phyloP scores from a whole-genome alignment of 1,140 invertebrate species.

The Trachymyrmex cornetzi region DNA sequence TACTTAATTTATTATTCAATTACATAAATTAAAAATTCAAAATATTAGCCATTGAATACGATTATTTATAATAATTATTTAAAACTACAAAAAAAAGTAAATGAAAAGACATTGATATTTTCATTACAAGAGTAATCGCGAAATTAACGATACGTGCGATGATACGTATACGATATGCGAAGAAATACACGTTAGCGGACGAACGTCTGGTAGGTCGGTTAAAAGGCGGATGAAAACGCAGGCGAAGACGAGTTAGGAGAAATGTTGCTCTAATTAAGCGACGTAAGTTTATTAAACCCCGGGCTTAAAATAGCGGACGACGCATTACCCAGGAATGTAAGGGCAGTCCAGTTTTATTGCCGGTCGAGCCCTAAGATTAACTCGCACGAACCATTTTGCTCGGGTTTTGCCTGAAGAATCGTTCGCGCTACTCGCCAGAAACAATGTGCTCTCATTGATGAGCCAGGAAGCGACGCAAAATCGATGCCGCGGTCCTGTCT shows the following conservation, averaged over 20 bases:
- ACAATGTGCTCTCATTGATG: slow-evolving; percentile 50
- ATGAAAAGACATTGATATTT: not conserved
- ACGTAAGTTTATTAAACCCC: slow-evolving; percentile 82
- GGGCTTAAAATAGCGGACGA: slow-evolving; percentile 84
- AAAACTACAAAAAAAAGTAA: too few relatives aligned
- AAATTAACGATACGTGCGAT: slow-evolving; percentile 5
- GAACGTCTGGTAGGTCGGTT: slow-evolving; percentile 31
- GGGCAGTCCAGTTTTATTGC: slow-evolving; percentile 84
- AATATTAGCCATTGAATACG: not conserved
- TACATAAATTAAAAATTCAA: slow-evolving; percentile 5
- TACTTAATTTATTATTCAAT: slow-evolving; percentile 12
- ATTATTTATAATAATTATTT: not conserved
- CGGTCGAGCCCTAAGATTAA: slow-evolving; percentile 80
- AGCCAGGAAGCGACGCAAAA: slow-evolving; percentile 41
- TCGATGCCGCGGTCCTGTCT: slow-evolving; percentile 14
- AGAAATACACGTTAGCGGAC: not conserved
- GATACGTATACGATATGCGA: slow-evolving; percentile 2
- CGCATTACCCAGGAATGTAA: slow-evolving; percentile 85
- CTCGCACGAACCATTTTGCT: slow-evolving; percentile 70
- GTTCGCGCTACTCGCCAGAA: slow-evolving; percentile 10
- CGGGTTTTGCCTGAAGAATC: slow-evolving; percentile 43
- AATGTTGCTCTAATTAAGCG: slow-evolving; percentile 83
- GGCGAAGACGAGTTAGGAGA: slow-evolving; percentile 64
- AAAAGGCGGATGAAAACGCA: slow-evolving; percentile 59
- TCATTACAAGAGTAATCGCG: not conserved